A percentile compares a stretch with the other conserved stretches of the same genome.
Conservation (phyloP, 2,113 vertebrate genomes). For the Saccopteryx bilineata region DNA sequence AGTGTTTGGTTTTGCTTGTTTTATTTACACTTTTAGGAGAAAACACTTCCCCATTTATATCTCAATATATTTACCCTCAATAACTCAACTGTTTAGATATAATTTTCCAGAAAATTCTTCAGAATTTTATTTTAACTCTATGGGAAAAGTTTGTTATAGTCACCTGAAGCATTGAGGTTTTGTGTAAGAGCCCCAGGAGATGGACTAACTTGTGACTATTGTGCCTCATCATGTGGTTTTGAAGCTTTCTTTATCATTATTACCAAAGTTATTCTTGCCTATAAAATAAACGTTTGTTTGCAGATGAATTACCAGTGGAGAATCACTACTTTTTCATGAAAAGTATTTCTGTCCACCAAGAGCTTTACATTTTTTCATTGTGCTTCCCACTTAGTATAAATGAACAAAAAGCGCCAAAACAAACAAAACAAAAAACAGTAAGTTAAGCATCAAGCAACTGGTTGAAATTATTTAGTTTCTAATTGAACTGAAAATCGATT, state of each 20-base stretch:
- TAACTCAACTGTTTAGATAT: neutral
- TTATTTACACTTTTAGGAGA: neutral
- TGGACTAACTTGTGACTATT: neutral
- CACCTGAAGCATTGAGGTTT: neutral
- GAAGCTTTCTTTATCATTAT: neutral
- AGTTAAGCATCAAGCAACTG: neutral
- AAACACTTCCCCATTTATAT: neutral
- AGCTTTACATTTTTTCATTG: neutral
- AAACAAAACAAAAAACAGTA: too few relatives aligned
- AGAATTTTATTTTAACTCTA: neutral
- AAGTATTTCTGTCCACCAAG: neutral
- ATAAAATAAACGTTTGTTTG: neutral
- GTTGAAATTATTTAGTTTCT: neutral
- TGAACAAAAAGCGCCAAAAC: neutral
- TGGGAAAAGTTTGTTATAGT: neutral
- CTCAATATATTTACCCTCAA: neutral
- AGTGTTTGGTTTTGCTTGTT: neutral
- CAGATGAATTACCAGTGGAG: neutral
- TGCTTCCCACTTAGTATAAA: neutral
- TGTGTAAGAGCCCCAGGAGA: neutral
- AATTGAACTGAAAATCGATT: conserved; percentile 23
- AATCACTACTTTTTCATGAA: neutral
- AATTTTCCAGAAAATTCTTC: neutral
- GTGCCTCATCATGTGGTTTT: neutral
- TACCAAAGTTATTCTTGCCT: conserved; percentile 28